Evolutionary conservation across 2,888 invertebrate species (phyloP), one percentile per base, ranked within the genome.

Genomic region (Hipparchia sbordonii): DNA sequence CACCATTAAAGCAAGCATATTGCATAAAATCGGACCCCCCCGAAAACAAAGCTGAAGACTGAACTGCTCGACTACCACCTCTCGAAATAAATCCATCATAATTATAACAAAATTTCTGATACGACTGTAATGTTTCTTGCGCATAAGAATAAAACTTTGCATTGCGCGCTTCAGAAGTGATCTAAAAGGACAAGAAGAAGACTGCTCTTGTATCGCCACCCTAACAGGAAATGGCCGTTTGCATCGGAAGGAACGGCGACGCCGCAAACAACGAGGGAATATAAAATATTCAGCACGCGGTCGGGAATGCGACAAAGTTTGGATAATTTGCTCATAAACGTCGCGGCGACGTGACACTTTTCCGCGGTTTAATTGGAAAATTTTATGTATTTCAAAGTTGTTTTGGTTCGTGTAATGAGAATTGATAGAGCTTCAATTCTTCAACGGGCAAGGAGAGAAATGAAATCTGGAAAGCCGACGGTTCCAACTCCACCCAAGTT

Each of bases 201-300:
- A 59, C 10, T 12, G 12, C 12, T 5, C 33, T 33, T 60, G 10
- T 63, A 48, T 6, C 5, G 13, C 0, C 48, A 51, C 67, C 46
- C 62, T 48, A 73, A 71, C 67, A 72, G 73, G 75, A 73, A 76
- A 76, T 70, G 67, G 71, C 52, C 75, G 70, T 67, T 72, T 60
- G 72, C 59, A 70, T 57, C 63, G 46, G 59, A 67, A 72, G 33
- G 46, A 70, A 62, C 65, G 70, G 60, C 70, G 67, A 48, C 63
- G 54, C 59, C 51, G 68, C 67, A 61, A 74, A 74, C 71, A 74
- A 74, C 66, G 71, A 45, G 67, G 66, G 48, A 69, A 66, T 72
- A 66, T 74, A 69, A 74, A 74, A 75, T 75, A 72, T 75, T 63
- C 72, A 72, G 63, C 23, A 13, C 63, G 67, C 65, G 73, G 73